These are phyloP conservation scores for Rhinichthys osculus DNA, from an alignment of 2,797 vertebrate genomes.

Conservation along the genomic window DNA sequence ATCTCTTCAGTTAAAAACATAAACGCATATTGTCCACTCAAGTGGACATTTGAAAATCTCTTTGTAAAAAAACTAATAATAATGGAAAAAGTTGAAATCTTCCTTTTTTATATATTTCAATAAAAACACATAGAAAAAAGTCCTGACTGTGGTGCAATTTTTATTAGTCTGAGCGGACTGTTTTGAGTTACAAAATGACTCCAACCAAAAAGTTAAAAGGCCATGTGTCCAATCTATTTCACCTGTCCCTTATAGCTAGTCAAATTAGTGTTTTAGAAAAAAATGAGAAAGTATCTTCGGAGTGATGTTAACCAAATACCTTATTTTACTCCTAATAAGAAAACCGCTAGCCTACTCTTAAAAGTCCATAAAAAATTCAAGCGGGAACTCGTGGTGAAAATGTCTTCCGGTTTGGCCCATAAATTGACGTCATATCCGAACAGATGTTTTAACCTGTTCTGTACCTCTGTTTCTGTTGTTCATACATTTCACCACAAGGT, in stretches of 20 bases:
- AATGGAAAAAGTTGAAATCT: too few relatives aligned
- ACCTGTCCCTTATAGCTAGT: neutral
- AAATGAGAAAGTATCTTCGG: neutral
- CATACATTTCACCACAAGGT: conserved; percentile 50
- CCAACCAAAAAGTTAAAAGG: too few relatives aligned
- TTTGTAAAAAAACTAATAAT: too few relatives aligned
- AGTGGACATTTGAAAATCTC: neutral
- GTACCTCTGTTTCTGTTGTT: neutral
- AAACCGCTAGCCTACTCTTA: neutral
- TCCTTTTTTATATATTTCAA: too few relatives aligned
- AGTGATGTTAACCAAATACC: neutral
- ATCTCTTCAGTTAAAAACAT: too few relatives aligned
- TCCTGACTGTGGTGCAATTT: too few relatives aligned
- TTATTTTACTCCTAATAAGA: neutral
- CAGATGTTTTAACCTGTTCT: neutral
- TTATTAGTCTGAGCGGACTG: too few relatives aligned
- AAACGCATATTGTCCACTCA: too few relatives aligned
- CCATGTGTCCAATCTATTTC: neutral
- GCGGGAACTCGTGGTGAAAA: neutral
- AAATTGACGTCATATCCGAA: neutral
- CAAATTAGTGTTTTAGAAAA: neutral
- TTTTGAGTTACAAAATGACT: too few relatives aligned
- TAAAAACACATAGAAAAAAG: too few relatives aligned
- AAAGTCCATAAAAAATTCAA: neutral
- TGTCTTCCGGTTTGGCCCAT: neutral